Percentiles rank a stretch among this genome's conserved stretches.
Conservation (phyloP, 1,140 invertebrate species). For the Macrotrachela quadricornifera region DNA sequence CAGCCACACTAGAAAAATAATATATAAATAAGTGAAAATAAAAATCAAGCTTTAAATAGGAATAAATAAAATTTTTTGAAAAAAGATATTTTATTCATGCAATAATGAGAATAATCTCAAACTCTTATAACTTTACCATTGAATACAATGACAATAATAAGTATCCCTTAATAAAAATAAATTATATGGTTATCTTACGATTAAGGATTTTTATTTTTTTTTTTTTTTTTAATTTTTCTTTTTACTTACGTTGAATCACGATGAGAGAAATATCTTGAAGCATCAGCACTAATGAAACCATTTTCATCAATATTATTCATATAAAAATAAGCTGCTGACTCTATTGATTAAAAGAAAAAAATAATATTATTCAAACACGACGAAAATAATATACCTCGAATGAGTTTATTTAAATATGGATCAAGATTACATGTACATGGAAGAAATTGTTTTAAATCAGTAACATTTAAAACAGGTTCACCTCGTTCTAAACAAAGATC, state of each 20-base stretch:
- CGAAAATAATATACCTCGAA: constrained; percentile 45
- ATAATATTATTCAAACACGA: background rate
- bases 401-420: constrained; percentile 79
- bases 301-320: background rate
- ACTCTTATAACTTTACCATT: no score
- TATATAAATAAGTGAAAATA: no score
- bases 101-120: no score
- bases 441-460: constrained; percentile 74
- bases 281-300: background rate
- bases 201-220: no score
- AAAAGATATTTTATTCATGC: no score
- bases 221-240: background rate
- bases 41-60: no score
- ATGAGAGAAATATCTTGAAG: background rate
- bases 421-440: constrained; percentile 90
- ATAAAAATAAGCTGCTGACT: background rate
- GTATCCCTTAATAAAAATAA: no score
- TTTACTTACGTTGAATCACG: background rate
- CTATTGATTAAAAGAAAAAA: background rate
- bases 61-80: no score
- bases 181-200: no score
- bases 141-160: no score
- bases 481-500: constrained; percentile 74
- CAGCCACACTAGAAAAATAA: no score
- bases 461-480: constrained; percentile 39